Evolutionary conservation across 2,888 invertebrate genomes (phyloP), one percentile per base, ranked within the genome.

Genomic region (Dioctria linearis): DNA sequence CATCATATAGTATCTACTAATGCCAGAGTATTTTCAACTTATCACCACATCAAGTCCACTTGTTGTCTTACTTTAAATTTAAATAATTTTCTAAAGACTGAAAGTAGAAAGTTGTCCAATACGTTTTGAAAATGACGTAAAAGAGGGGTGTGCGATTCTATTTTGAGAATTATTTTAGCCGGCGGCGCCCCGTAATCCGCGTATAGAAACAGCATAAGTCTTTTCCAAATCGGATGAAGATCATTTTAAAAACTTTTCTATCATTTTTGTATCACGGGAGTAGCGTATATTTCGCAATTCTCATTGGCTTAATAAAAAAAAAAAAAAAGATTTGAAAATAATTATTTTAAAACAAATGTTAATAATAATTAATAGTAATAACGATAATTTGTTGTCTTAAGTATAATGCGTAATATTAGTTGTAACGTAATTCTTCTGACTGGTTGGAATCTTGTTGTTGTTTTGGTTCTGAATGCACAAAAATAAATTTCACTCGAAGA

Each of bases 71-170:
- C 5, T 5, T 6, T 46, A 6, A 5, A 46, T 46, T 46, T 6
- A 46, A 46, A 46, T 46, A 46, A 6, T 8, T 46, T 2, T 46
- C 5, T 46, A n/a, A 57, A 57, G 11, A 57, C 25, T 25, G 57
- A 57, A 57, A 57, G 57, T 57, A 11, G 40, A 51, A 71, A 49
- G 9, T 54, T 63, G 13, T 37, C 8, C 51, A 11, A 71, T 9
- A 39, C 49, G 4, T 69, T 49, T 5, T 13, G 25, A 25, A 5
- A 3, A n/a, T 71, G 71, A 71, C 71, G 71, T 71, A 54, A 3
- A 51, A 54, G 51, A 54, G 71, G 69, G 71, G 71, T 71, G 71
- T 71, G 71, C 46, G 3, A 13, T 6, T 9, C 54, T 71, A 71
- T 71, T 71, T 71, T 37, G 4, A 71, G 71, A 71, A 39, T 9